phyloP scores from a whole-genome alignment of 1,140 invertebrate genomes.

The Drosophila lacertosa region DNA sequence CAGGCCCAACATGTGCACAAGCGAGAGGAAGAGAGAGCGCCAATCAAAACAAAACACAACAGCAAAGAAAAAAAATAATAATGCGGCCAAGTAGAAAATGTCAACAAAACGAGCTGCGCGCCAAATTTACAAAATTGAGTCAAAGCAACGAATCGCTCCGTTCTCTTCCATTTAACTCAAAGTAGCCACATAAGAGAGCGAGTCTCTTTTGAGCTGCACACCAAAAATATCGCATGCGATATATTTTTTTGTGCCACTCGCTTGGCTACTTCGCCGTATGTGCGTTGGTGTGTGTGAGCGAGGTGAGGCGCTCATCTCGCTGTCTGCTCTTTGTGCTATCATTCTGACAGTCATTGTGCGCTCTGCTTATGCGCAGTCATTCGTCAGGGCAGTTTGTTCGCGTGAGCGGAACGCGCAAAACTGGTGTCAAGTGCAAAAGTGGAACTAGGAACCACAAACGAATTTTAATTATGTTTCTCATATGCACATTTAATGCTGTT shows the following conservation, averaged over 20 bases:
- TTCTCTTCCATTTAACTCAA: conserved; percentile 11
- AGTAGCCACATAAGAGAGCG: conserved; percentile 26
- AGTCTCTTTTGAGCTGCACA: conserved; percentile 11
- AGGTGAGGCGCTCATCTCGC: conserved; percentile 32
- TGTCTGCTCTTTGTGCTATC: conserved; percentile 44
- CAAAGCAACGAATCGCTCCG: conserved; percentile 7
- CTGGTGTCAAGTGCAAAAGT: conserved; percentile 16
- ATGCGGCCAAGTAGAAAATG: conserved; percentile 63
- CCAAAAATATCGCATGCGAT: conserved; percentile 61
- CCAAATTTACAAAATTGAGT: conserved; percentile 69
- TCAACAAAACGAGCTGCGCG: conserved; percentile 80
- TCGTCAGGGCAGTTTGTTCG: conserved; percentile 56
- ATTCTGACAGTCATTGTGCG: conserved; percentile 70
- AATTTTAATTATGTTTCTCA: not conserved
- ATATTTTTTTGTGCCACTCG: conserved; percentile 10
- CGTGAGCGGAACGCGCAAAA: conserved; percentile 32
- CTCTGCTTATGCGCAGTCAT: conserved; percentile 37
- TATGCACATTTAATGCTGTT: too few species aligned
- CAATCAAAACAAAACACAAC: conserved; percentile 70
- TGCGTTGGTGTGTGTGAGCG: conserved; percentile 19
- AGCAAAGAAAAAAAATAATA: too few species aligned
- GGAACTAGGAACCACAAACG: not conserved
- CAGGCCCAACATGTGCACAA: conserved; percentile 32
- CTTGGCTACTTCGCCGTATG: not conserved
- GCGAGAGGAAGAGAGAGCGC: conserved; percentile 2